Evolutionary conservation across 2,797 vertebrate species (phyloP), one percentile per base, ranked within the genome.

Genomic region (Neosilurus mollespiculum): DNA sequence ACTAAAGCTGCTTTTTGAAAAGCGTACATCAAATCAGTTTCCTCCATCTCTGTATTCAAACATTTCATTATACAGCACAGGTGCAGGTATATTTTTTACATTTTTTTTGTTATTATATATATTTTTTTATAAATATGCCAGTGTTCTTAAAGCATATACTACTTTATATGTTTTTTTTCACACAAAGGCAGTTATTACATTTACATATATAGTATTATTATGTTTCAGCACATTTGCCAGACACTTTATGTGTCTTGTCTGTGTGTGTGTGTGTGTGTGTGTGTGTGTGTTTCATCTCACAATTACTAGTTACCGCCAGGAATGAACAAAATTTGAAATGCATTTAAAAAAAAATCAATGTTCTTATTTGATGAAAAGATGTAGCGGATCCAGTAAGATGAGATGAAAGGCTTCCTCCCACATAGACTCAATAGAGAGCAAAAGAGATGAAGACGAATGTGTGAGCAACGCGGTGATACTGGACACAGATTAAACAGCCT

Each of bases 321-420:
- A 77, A 76, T 76, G 66, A 84, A 71, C 61, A 71, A 71, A 37
- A 80, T 71, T 76, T 84, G 15, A 81, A 75, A 75, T 24, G 77
- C 77, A 70, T 79, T 20, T 61, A 16, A 78, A 73, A 49, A 85
- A 85, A 43, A 22, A 6, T 54, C 67, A 61, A 22, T 20, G 24
- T 66, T 49, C 15, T 56, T 61, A 30, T 51, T 30, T 22, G 20
- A 34, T 18, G 43, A 64, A 43, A 69, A 37, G 37, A 56, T 22
- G 62, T 53, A 24, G 62, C 34, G 43, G 37, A 61, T 80, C 69
- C 69, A 30, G 83, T 18, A 51, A 80, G 76, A 79, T 26, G 43
- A 80, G 76, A 79, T 26, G 58, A 90, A 85, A 88, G 87, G 90
- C 89, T 91, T 90, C 92, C 91, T 91, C 90, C 72, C 89, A 90